Evolutionary conservation across 2,797 vertebrate species (phyloP).

Genomic region (Coranthus polyacanthus): DNA sequence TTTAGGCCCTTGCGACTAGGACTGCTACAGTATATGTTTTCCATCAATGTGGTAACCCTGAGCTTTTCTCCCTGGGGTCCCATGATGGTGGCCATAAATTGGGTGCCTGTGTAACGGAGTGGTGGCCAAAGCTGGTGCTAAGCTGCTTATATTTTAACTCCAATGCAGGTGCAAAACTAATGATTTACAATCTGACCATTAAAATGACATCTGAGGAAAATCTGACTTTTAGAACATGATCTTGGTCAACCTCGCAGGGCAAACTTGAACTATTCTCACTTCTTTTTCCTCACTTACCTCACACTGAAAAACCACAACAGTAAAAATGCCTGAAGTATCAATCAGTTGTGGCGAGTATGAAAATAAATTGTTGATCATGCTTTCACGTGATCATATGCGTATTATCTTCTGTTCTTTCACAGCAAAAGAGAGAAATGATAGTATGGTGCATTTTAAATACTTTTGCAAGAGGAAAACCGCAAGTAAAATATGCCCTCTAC

Average conservation of each 20-base stretch:
- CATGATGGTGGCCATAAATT: slow-evolving; percentile 67
- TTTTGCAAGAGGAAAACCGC: slow-evolving; percentile 20
- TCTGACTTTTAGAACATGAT: slow-evolving; percentile 33
- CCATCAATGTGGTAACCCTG: slow-evolving; percentile 77
- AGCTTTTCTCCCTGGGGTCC: slow-evolving; percentile 78
- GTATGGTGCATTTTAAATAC: slow-evolving; percentile 13
- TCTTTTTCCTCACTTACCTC: slow-evolving; percentile 21
- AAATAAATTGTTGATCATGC: background rate
- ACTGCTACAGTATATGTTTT: slow-evolving; percentile 29
- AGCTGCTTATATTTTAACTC: slow-evolving; percentile 59
- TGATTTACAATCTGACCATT: slow-evolving; percentile 67
- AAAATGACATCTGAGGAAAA: slow-evolving; percentile 48
- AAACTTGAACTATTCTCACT: slow-evolving; percentile 10
- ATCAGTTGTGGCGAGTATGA: slow-evolving; percentile 13
- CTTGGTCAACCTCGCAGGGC: slow-evolving; percentile 31
- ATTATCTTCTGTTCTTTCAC: slow-evolving; percentile 5
- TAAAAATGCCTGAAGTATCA: slow-evolving; percentile 19
- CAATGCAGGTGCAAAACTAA: slow-evolving; percentile 45
- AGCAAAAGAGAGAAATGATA: slow-evolving; percentile 6
- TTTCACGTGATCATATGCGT: slow-evolving; percentile 12
- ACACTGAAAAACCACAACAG: slow-evolving; percentile 20
- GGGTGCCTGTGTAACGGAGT: slow-evolving; percentile 45
- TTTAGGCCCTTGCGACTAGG: slow-evolving; percentile 16
- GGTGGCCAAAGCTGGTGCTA: slow-evolving; percentile 43
- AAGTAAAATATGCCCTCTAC: slow-evolving; percentile 75